Base-by-base conservation (phyloP, 1,140 invertebrate species). In the Temnothorax curvispinosus region DNA sequence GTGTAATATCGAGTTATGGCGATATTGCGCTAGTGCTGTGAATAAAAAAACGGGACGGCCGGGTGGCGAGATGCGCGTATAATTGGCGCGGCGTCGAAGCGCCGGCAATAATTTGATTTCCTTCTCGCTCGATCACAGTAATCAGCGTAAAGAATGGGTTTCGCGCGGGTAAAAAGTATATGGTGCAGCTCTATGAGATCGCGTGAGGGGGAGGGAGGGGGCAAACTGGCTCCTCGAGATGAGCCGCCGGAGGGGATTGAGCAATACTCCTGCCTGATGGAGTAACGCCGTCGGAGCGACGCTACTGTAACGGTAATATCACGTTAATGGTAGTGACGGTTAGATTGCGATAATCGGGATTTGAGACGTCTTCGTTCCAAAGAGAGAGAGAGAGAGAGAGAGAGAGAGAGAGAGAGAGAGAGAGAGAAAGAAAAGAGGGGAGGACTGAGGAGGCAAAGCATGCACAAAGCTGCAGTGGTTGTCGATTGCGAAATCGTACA, bases 241-340 rank as follows among this genome's bases (percentile, higher is more conserved):
- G 84, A 89, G 56, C 84, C 71, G 50, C 35, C 35, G 50, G 65
- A 54, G 67, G 72, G 7, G n/a, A 87, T 89, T 89, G 87, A 52
- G 88, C 75, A 89, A 89, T 38, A 32, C 21, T 74, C 9, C 4
- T 44, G 58, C 7, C 41, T 32, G 87, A 89, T 89, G 88, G 74
- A 87, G 87, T 60, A 89, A 89, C 38, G 27, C 65, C 60, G 54
- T 54, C 18, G 80, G 21, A 75, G 74, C 54, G 84, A 89, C 75
- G 88, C 88, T 89, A 89, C 88, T 89, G 88, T 89, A 89, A 86
- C 67, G 69, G 80, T 82, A 82, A 82, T 82, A 82, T 82, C 52
- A 47, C 41, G 38, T 52, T 82, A 82, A 82, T 82, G 27, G 52
- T 72, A 58, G 54, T 60, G 41, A 82, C 52, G 38, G 67, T 60